Conservation (phyloP, 2,888 invertebrate genomes). For the Polyommatus iphigenia region DNA sequence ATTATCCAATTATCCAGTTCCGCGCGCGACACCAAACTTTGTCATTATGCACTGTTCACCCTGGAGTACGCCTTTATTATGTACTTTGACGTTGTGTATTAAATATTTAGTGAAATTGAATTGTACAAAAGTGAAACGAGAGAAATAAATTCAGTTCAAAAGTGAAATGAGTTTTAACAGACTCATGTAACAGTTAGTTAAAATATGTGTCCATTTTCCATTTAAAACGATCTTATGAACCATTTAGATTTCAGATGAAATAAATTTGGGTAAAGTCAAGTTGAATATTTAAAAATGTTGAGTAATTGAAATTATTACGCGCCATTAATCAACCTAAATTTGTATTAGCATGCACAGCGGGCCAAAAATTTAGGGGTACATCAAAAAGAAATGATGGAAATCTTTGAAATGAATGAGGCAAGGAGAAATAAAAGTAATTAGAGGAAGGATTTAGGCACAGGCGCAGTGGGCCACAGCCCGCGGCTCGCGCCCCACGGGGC, state of each 20-base stretch:
- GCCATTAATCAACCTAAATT: constrained; percentile 18
- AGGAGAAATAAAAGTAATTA: constrained; percentile 35
- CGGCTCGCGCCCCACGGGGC: no score
- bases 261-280: not conserved
- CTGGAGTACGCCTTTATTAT: not conserved
- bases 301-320: not conserved
- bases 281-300: not conserved
- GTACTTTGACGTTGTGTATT: not conserved
- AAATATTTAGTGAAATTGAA: not conserved
- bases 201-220: not conserved
- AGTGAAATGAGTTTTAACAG: not conserved
- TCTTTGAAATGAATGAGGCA: constrained; percentile 32
- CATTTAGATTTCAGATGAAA: not conserved
- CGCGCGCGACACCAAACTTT: constrained; percentile 19
- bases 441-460: constrained; percentile 30
- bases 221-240: not conserved
- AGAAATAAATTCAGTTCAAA: not conserved
- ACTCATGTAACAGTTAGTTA: not conserved
- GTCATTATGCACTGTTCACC: constrained; percentile 11
- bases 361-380: constrained; percentile 31
- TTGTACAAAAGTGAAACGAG: not conserved
- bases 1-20: constrained; percentile 27
- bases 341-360: constrained; percentile 33
- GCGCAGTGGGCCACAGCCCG: not conserved
- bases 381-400: constrained; percentile 33